A percentile compares a stretch with the other conserved stretches of the same genome.
Evolutionary conservation across 1,140 invertebrate species (phyloP).

Genomic region (Magallana gigas): DNA sequence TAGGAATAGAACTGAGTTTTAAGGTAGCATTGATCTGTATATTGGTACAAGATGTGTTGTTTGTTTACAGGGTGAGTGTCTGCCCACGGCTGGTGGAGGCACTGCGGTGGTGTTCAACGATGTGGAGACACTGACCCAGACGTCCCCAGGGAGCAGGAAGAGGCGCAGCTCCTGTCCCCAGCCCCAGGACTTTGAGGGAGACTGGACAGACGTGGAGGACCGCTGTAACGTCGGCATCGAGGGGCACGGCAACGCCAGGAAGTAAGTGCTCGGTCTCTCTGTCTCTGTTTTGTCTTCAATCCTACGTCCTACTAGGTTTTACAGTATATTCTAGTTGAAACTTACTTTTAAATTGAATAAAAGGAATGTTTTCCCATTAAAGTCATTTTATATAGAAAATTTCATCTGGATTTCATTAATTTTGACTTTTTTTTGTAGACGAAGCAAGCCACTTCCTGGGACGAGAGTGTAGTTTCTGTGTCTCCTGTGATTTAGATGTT

Average conservation of each 20-base stretch:
- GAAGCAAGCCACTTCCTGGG: background rate
- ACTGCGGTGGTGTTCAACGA: slow-evolving; percentile 97
- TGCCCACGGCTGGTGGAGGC: slow-evolving; percentile 94
- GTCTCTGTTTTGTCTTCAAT: too few species aligned
- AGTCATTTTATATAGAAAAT: too few species aligned
- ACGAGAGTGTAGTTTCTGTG: background rate
- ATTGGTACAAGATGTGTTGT: too few species aligned
- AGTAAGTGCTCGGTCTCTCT: slow-evolving; percentile 23
- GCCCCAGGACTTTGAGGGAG: slow-evolving; percentile 67
- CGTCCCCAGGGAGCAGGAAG: slow-evolving; percentile 84
- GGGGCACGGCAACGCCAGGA: slow-evolving; percentile 66
- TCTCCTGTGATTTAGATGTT: too few species aligned
- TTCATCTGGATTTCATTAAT: too few species aligned
- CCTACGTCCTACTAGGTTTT: too few species aligned
- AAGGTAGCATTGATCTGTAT: too few species aligned
- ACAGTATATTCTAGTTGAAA: too few species aligned
- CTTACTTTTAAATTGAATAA: too few species aligned
- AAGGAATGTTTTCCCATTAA: too few species aligned
- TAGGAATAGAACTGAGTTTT: too few species aligned
- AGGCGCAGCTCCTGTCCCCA: slow-evolving; percentile 60
- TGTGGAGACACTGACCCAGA: slow-evolving; percentile 93
- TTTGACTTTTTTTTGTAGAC: background rate
- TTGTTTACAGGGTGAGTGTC: slow-evolving; percentile 87
- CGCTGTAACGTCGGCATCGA: slow-evolving; percentile 73
- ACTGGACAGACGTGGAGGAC: slow-evolving; percentile 76